These are phyloP conservation scores for Camponotus pennsylvanicus DNA, from an alignment of 1,140 invertebrate species.

Conservation along the genomic window DNA sequence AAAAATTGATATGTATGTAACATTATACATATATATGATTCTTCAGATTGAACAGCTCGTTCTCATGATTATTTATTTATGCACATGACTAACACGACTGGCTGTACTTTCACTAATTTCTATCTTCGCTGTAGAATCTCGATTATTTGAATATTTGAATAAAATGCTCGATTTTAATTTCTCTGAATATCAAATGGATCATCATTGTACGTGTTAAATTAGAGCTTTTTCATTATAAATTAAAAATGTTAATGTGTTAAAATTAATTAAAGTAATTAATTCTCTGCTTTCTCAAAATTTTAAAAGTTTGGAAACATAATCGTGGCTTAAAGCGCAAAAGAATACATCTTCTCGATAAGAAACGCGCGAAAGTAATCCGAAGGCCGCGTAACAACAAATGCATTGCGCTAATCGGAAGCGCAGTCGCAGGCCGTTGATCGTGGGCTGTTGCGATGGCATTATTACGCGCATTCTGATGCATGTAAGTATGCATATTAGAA, in stretches of 20 bases:
- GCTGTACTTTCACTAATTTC: slow-evolving; percentile 34
- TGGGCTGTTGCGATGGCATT: slow-evolving; percentile 56
- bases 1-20: slow-evolving; percentile 12
- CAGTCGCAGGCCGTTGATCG: slow-evolving; percentile 36
- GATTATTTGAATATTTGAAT: neutral
- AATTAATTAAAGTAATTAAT: too few relatives aligned
- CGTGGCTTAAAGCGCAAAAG: neutral
- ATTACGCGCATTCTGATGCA: slow-evolving; percentile 62
- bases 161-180: neutral
- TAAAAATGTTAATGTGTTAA: too few relatives aligned
- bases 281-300: neutral
- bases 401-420: slow-evolving; percentile 58
- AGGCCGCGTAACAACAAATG: slow-evolving; percentile 38
- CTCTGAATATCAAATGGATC: neutral
- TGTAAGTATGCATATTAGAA: slow-evolving; percentile 57
- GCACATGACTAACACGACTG: neutral
- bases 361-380: slow-evolving; percentile 14
- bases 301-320: neutral
- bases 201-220: neutral
- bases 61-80: slow-evolving; percentile 36
- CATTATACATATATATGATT: neutral
- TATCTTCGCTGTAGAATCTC: neutral
- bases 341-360: slow-evolving; percentile 28
- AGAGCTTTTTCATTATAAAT: too few relatives aligned
- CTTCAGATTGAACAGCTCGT: neutral